These are phyloP conservation scores for Parascotia fuliginaria DNA, from an alignment of 2,888 invertebrate species.

Conservation along the genomic window DNA sequence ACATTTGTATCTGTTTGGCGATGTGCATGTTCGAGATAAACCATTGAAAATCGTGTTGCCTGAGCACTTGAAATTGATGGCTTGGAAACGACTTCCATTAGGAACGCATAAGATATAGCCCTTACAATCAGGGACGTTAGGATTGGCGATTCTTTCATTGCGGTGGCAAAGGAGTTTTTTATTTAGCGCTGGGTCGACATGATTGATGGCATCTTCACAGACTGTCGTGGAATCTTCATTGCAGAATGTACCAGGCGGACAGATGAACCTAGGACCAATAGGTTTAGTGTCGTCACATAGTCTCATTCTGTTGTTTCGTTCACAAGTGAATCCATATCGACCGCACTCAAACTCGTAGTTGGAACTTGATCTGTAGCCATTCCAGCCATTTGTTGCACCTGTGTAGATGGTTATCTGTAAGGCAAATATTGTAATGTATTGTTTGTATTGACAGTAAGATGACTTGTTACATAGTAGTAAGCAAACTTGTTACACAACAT, in stretches of 20 bases:
- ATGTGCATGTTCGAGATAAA: conserved; percentile 69
- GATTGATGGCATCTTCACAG: conserved; percentile 68
- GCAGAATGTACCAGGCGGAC: conserved; percentile 72
- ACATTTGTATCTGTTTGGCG: conserved; percentile 72
- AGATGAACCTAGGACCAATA: conserved; percentile 70
- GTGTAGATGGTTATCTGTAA: conserved; percentile 43
- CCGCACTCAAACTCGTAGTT: conserved; percentile 64
- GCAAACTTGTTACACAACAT: no score
- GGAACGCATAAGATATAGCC: conserved; percentile 79
- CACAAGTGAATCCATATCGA: conserved; percentile 73
- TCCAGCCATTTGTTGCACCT: conserved; percentile 37
- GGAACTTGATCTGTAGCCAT: background rate
- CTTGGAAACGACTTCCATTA: conserved; percentile 75
- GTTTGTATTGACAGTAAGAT: background rate
- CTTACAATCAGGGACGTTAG: conserved; percentile 74
- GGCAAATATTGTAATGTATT: background rate
- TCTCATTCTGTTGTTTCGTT: conserved; percentile 61
- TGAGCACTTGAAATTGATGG: conserved; percentile 77
- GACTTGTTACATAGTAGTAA: no score
- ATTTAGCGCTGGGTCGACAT: conserved; percentile 66
- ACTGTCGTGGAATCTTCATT: conserved; percentile 77
- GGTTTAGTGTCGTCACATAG: conserved; percentile 69
- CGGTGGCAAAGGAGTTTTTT: conserved; percentile 65
- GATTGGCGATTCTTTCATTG: conserved; percentile 75
- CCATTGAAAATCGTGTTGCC: conserved; percentile 78